Conservation (phyloP, 2,888 invertebrate genomes). For the Drymonia ruficornis region DNA sequence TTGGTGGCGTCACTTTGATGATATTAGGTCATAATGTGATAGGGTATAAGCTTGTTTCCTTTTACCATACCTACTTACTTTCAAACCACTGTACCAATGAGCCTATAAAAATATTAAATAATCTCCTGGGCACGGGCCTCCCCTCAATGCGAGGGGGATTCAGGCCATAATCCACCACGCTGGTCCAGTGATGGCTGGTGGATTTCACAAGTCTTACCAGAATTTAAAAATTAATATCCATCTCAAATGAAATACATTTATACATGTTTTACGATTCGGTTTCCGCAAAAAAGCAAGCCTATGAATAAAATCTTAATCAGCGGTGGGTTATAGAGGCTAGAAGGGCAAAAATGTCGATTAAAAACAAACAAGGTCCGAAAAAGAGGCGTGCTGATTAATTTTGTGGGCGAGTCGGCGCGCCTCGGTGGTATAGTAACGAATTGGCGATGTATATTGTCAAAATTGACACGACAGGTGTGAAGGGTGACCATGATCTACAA, state of each 20-base stretch:
- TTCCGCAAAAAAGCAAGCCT: slow-evolving; percentile 47
- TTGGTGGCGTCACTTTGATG: no score
- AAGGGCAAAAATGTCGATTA: slow-evolving; percentile 70
- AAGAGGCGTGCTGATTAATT: slow-evolving; percentile 80
- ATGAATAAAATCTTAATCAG: slow-evolving; percentile 84
- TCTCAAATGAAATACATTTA: background rate
- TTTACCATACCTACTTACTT: no score
- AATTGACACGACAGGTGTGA: slow-evolving; percentile 64
- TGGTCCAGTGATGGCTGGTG: no score
- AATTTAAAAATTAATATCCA: background rate
- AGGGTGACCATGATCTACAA: slow-evolving; percentile 47
- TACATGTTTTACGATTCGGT: background rate
- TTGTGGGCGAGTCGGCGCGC: slow-evolving; percentile 60
- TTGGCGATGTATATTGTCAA: slow-evolving; percentile 71
- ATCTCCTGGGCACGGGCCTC: no score
- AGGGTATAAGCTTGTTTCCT: no score
- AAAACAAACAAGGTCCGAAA: slow-evolving; percentile 77
- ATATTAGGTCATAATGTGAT: no score
- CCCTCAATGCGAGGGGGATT: no score
- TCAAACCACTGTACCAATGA: no score
- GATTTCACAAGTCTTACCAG: no score
- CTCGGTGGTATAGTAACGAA: slow-evolving; percentile 59
- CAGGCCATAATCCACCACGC: no score
- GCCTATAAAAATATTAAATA: no score
- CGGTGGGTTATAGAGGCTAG: slow-evolving; percentile 59